phyloP scores from a whole-genome alignment of 2,888 invertebrate species.

The Nasonia oneida region DNA sequence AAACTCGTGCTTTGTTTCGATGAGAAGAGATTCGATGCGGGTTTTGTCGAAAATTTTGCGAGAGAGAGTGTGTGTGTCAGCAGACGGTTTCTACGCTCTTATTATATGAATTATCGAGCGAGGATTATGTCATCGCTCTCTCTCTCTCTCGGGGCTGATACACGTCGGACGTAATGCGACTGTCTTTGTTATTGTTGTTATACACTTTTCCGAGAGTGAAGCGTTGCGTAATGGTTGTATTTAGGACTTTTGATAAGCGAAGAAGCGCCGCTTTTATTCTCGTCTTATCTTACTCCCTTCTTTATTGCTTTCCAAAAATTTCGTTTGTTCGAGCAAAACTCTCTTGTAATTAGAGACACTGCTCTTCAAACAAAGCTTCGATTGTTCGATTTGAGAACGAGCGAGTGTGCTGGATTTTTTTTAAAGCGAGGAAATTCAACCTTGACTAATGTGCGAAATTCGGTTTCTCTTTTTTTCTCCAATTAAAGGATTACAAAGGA shows the following conservation, averaged over 20 bases:
- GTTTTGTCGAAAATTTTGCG: not conserved
- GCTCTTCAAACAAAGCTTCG: not conserved
- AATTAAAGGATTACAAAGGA: not conserved
- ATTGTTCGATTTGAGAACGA: constrained; percentile 4
- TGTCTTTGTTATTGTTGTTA: not conserved
- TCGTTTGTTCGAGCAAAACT: not conserved
- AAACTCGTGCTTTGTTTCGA: not conserved
- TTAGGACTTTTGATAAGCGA: not conserved
- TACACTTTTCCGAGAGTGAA: not conserved
- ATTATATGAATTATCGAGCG: not conserved
- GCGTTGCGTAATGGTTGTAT: not conserved
- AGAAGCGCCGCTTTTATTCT: not conserved
- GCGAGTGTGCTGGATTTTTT: not conserved
- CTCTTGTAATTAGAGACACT: not conserved
- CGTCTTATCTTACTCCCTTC: not conserved
- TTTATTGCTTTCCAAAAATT: not conserved
- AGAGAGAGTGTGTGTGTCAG: not conserved
- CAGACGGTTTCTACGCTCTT: not conserved
- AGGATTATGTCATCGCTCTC: not conserved
- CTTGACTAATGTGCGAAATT: constrained; percentile 5
- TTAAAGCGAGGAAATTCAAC: not conserved
- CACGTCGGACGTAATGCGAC: not conserved
- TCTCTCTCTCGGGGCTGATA: not conserved
- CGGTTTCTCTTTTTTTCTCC: not conserved
- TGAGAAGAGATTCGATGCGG: not conserved